Evolutionary conservation across 2,113 vertebrate species (phyloP), one percentile per base, ranked within the genome.

Genomic region (Zosterops borbonicus): DNA sequence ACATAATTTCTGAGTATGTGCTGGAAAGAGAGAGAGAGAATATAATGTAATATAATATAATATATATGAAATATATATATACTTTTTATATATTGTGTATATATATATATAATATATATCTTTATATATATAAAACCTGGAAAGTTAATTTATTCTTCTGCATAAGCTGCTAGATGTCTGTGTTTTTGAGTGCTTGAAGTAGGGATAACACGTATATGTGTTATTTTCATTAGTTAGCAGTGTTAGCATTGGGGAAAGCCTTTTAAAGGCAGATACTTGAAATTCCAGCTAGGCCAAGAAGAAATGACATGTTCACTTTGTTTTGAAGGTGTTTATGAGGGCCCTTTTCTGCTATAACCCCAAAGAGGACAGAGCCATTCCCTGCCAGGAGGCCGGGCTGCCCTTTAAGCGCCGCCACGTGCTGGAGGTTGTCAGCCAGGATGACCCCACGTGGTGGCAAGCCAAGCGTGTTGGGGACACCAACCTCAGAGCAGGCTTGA

Each of bases 381-480:
- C 99, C 13, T 99, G 99, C 94, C 99, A 99, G 92, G 99, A 99
- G 92, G 99, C 99, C 1, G 99, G 99, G 50, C 98, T 99, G 95
- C 99, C 99, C 0, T 99, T 99, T 80, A 98, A 98, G 41, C 96
- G 97, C 8, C 96, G 99, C 16, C 98, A 99, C 31, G 85, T 99
- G 82, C 98, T 99, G n/a, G 99, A 99, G 90, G 99, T 99, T 42
- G 99, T 99, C 7, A 99, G 98, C 96, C 99, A 99, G 65, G 99
- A 99, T 5, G 99, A 99, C 42, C 97, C 98, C 74, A 99, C 98
- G 0, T 99, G 99, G 99, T 99, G 99, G 99, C 99, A 99, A 96
- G 99, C 99, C 73, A 99, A 99, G 94, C 98, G 98, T 59, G 98
- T 99, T 12, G 99, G 98, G 19, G 99, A 99, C 80, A 98, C 98